These are phyloP conservation scores for Leptinotarsa defecta DNA, from an alignment of 1,140 invertebrate species.

Conservation along the genomic window DNA sequence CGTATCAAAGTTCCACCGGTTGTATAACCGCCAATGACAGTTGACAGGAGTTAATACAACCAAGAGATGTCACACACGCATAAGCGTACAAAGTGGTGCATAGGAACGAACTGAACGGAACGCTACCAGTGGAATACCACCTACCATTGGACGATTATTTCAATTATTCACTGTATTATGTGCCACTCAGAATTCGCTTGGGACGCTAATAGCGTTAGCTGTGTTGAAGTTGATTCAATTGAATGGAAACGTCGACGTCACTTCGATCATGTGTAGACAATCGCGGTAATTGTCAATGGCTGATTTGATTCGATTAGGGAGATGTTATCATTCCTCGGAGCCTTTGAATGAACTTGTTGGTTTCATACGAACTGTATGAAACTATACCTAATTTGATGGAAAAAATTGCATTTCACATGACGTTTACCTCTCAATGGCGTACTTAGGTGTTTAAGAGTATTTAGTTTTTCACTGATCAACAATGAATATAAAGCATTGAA, in stretches of 20 bases:
- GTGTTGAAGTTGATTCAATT: slow-evolving; percentile 2
- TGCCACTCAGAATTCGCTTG: not conserved
- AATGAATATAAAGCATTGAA: too few species aligned
- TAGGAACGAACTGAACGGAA: slow-evolving; percentile 19
- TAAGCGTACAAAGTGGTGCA: slow-evolving; percentile 17
- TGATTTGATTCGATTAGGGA: not conserved
- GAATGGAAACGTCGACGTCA: slow-evolving; percentile 5
- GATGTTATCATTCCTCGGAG: too few species aligned
- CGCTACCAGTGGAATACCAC: not conserved
- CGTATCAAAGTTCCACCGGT: not conserved
- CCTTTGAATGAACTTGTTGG: too few species aligned
- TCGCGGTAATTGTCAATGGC: slow-evolving; percentile 4
- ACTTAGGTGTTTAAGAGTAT: too few species aligned
- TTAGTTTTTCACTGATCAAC: too few species aligned
- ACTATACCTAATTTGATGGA: too few species aligned
- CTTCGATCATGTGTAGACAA: not conserved
- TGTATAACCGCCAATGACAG: not conserved
- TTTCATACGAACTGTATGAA: too few species aligned
- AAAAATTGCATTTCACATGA: too few species aligned
- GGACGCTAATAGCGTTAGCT: not conserved
- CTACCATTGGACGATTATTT: slow-evolving; percentile 18
- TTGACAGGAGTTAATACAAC: not conserved
- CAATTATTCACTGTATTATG: slow-evolving; percentile 17
- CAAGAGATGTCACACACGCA: not conserved
- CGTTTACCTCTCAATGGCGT: too few species aligned